Evolutionary conservation across 2,888 invertebrate species (phyloP), one percentile per base, ranked within the genome.

Genomic region (Sturmia bella): DNA sequence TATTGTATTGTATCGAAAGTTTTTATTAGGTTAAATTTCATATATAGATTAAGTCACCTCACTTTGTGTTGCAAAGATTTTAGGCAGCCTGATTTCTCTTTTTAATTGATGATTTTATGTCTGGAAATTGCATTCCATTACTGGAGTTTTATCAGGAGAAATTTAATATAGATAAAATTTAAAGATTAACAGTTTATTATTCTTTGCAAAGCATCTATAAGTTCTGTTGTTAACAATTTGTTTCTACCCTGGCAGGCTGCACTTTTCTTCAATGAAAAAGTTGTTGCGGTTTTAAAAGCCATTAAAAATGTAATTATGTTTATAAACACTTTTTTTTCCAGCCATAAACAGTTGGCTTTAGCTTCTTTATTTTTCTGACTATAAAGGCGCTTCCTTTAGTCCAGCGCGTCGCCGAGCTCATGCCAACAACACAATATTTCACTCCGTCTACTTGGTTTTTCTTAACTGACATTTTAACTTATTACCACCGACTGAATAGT

Each of bases 291-390:
- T 88, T 88, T 86, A 88, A 87, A 88, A 87, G 87, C 88, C 88
- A 88, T 88, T 88, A 88, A 88, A 88, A 88, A 87, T 88, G 88
- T 88, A 88, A 88, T 88, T 88, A 88, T 88, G 87, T 87, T 88
- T 88, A 88, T 87, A 88, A 87, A 88, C 87, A 87, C 85, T 85
- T 87, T 84, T 87, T 86, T 80, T 72, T 56, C 1, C 59, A 68
- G 9, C 75, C 41, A 64, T 48, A 63, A 48, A 70, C 24, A 64
- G 41, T 52, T 70, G 63, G 48, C 15, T 52, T 63, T 73, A 43
- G 12, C 41, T 21, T 70, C 66, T 27, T 39, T 63, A 57, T 75
- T 70, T 37, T 21, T 52, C 32, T 66, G 13, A 41, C 56, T 37
- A 48, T 39, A 19, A 39, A 76, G 69, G 37, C 75, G 56, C 37